These are phyloP conservation scores for Temnopleurus reevesii DNA, from an alignment of 53 echinoderm and acorn worm genomes.

Conservation along the genomic window DNA sequence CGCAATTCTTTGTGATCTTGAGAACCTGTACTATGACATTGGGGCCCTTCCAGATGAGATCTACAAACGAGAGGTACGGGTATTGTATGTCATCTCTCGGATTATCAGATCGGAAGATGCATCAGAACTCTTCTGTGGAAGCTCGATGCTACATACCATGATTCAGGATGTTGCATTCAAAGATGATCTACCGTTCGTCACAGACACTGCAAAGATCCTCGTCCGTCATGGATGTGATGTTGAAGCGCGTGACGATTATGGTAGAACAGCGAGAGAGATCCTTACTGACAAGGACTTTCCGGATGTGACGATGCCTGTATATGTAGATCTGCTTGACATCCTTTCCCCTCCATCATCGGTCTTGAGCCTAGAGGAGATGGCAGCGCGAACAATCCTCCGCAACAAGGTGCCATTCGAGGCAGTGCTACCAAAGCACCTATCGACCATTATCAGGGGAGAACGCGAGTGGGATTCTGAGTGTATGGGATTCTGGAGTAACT, in stretches of 20 bases:
- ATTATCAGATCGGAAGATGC: neutral
- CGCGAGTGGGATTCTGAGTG: neutral
- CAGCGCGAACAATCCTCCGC: neutral
- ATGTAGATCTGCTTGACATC: neutral
- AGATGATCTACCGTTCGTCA: neutral
- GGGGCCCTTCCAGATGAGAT: no score
- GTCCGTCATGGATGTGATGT: neutral
- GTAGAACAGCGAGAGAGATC: neutral
- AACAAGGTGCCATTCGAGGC: neutral
- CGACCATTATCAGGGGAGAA: neutral
- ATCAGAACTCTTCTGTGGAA: neutral
- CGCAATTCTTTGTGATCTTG: neutral
- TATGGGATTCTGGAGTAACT: neutral
- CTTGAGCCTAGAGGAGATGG: neutral
- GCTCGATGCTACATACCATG: neutral
- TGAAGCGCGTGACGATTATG: neutral
- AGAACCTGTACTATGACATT: neutral
- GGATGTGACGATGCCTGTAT: neutral
- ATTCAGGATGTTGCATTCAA: neutral
- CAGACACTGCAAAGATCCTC: neutral
- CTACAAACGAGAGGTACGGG: neutral
- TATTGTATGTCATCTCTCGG: neutral
- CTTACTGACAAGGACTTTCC: neutral
- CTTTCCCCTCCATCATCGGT: neutral
- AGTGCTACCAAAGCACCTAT: neutral